A percentile compares a stretch with the other conserved stretches of the same genome.
Conservation (phyloP, 2,797 vertebrate genomes). For the Leucoraja ocellata region DNA sequence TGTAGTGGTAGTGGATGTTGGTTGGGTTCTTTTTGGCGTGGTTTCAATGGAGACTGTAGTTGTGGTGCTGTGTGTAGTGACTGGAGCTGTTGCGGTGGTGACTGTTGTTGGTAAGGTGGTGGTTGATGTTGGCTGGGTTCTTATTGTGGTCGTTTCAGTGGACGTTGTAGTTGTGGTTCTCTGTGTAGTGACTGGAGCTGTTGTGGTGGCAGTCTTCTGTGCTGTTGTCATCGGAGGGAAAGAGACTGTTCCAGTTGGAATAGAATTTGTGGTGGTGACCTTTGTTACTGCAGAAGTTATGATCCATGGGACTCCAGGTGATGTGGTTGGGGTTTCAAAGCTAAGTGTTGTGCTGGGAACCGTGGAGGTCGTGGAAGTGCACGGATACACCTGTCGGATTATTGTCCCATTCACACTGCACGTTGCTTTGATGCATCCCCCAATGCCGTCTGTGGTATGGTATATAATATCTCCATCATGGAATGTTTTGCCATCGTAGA, state of each 20-base stretch:
- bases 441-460: conserved; percentile 31
- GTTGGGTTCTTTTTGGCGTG: conserved; percentile 22
- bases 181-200: background rate
- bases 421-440: conserved; percentile 30
- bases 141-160: fast-evolving
- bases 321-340: background rate
- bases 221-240: fast-evolving
- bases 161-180: background rate
- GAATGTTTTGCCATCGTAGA: conserved; percentile 31
- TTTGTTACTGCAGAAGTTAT: fast-evolving
- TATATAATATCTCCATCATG: conserved; percentile 36
- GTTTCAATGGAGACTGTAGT: background rate
- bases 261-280: background rate
- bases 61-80: fast-evolving
- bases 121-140: background rate
- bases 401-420: conserved; percentile 35
- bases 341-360: conserved; percentile 13
- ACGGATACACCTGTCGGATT: conserved; percentile 22
- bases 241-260: background rate
- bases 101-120: background rate
- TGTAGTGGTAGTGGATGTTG: fast-evolving
- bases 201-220: background rate
- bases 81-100: no score
- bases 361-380: background rate
- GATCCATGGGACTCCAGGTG: background rate